These are phyloP conservation scores for Phylloscopus collybita DNA, from an alignment of 2,797 vertebrate species.

Conservation along the genomic window DNA sequence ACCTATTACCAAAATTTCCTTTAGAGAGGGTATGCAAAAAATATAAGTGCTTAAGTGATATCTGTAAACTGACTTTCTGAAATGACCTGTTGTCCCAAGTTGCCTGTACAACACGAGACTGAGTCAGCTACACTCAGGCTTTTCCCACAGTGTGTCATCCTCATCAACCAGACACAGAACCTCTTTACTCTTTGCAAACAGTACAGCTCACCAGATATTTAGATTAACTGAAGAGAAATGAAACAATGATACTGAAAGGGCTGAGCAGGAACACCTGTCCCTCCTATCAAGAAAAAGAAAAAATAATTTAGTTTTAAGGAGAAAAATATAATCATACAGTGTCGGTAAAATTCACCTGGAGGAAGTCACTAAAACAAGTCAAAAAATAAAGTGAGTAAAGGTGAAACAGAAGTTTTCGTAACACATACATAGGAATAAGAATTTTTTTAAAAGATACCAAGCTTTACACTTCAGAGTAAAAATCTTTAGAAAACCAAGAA, in stretches of 20 bases:
- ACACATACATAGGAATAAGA: not conserved
- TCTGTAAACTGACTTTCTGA: not conserved
- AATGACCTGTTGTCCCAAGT: not conserved
- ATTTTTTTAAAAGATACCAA: not conserved
- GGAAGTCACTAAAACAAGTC: not conserved
- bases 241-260: not conserved
- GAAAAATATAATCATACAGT: not conserved
- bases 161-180: not conserved
- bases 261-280: not conserved
- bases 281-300: not conserved
- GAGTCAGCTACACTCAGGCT: not conserved
- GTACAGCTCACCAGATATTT: not conserved
- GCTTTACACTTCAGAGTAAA: not conserved
- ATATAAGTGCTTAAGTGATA: not conserved
- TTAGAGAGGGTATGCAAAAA: not conserved
- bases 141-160: not conserved
- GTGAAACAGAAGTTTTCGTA: not conserved
- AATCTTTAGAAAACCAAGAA: not conserved
- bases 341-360: not conserved
- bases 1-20: not conserved
- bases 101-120: not conserved
- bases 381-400: fast-evolving
- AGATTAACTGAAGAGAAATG: not conserved
- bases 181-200: not conserved
- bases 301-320: not conserved